Evolutionary conservation across 2,888 invertebrate species (phyloP), one percentile per base, ranked within the genome.

Genomic region (Tuberolachnus salignus): DNA sequence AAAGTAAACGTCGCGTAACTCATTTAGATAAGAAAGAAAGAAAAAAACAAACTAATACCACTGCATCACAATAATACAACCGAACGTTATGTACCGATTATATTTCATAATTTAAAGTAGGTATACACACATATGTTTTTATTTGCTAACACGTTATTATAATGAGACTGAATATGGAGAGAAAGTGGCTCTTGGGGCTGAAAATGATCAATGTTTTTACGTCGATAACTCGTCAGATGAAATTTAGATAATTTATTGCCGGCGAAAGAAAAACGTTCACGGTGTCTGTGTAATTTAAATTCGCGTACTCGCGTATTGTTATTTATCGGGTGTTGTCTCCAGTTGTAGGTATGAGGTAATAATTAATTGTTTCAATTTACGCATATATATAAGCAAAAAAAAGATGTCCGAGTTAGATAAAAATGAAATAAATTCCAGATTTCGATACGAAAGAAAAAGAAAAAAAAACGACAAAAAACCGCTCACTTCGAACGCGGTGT

Each of bases 131-230:
- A 34, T 34, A 16, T 16, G 21, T 26, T 26, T n/a, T 57, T 44
- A 46, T 26, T 42, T 49, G 57, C 44, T 66, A 75, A 55, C 46
- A 49, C 26, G 55, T 55, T 66, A 75, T 49, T 46, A 34, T 66
- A 66, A 75, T 67, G 19, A 49, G 55, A 46, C 59, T 67, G 46
- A 26, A 63, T 67, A 75, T 67, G 75, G 75, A 75, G 75, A 57
- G 75, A 75, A 75, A 75, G 75, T 75, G 19, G 1, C 46, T 67
- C 59, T 57, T 16, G 19, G 26, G 67, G 57, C 75, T 66, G 55
- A 55, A 67, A 75, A 67, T 55, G 9, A 42, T 46, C 34, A 26
- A 46, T 19, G 26, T 13, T 21, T 71, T 10, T 19, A 64, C 42
- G 46, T 23, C 14, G 11, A 49, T 34, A 21, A 61, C 21, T 51